phyloP scores from a whole-genome alignment of 2,888 invertebrate genomes.

The Ceriagrion tenellum region DNA sequence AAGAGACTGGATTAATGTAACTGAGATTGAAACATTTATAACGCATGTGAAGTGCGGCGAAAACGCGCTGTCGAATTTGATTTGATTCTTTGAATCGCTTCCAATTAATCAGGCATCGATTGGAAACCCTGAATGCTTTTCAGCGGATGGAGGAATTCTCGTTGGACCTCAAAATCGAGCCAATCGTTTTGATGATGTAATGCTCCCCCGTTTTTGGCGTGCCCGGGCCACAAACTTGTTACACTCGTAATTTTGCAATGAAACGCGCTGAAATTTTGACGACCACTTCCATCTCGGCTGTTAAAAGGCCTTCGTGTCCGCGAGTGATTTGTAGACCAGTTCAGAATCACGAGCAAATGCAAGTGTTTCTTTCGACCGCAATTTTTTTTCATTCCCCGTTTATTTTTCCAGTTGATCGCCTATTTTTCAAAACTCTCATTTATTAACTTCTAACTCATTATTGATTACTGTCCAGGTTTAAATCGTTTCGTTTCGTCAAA shows the following conservation, averaged over 20 bases:
- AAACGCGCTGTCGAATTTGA: not conserved
- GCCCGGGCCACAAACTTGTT: not conserved
- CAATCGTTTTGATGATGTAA: conserved; percentile 25
- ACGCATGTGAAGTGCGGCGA: not conserved
- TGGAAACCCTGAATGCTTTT: not conserved
- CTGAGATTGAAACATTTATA: not conserved
- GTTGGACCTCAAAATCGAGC: not conserved
- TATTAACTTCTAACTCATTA: not conserved
- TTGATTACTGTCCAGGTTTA: not conserved
- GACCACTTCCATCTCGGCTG: conserved; percentile 36
- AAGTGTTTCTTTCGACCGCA: not conserved
- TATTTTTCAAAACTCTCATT: not conserved
- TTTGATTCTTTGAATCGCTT: not conserved
- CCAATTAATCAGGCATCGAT: not conserved
- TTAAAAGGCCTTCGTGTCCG: conserved; percentile 28
- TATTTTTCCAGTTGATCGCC: not conserved
- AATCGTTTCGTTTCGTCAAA: not conserved
- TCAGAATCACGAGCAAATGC: conserved; percentile 15
- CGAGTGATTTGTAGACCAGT: conserved; percentile 10
- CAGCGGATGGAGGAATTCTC: not conserved
- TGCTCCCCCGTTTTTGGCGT: not conserved
- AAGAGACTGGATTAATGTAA: not conserved
- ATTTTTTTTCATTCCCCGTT: not conserved
- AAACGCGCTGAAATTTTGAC: conserved; percentile 12
- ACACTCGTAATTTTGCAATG: conserved; percentile 39